These are phyloP conservation scores for Drosophila bipectinata DNA, from an alignment of 1,140 invertebrate species.

Conservation along the genomic window DNA sequence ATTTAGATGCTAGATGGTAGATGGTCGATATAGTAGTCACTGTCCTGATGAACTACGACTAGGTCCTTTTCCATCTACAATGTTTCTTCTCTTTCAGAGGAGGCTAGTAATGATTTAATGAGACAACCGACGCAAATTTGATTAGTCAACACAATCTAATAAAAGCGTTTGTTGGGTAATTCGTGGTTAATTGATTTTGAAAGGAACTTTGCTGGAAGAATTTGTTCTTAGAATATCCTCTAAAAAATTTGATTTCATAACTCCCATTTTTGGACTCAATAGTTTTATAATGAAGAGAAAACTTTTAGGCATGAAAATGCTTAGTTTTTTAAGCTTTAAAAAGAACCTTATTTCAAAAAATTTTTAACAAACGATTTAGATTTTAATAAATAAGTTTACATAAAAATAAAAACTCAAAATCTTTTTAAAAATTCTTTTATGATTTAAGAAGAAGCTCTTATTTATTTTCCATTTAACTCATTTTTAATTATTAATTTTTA, in stretches of 20 bases:
- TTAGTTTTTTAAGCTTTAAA: too few species aligned
- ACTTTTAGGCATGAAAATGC: too few species aligned
- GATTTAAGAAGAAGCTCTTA: too few species aligned
- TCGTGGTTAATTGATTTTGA: slow-evolving; percentile 16
- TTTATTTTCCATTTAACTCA: too few species aligned
- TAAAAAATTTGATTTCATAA: neutral
- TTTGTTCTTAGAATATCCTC: neutral
- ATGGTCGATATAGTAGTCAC: slow-evolving; percentile 3
- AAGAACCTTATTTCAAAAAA: too few species aligned
- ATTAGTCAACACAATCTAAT: slow-evolving; percentile 51
- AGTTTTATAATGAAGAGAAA: too few species aligned
- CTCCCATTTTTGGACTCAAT: neutral
- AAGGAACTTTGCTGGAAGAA: neutral
- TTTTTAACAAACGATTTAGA: too few species aligned
- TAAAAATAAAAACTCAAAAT: too few species aligned
- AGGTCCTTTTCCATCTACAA: neutral
- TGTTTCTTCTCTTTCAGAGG: slow-evolving; percentile 10
- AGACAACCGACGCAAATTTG: slow-evolving; percentile 46
- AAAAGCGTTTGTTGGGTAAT: slow-evolving; percentile 21
- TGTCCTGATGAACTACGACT: slow-evolving; percentile 19
- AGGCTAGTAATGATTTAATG: slow-evolving; percentile 62
- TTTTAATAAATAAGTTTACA: too few species aligned
- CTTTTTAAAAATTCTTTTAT: too few species aligned
- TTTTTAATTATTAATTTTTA: too few species aligned
- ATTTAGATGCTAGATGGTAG: neutral